Percentiles rank a stretch among this genome's conserved stretches.
Conservation (phyloP, 1,140 invertebrate species). For the Popillia japonica region DNA sequence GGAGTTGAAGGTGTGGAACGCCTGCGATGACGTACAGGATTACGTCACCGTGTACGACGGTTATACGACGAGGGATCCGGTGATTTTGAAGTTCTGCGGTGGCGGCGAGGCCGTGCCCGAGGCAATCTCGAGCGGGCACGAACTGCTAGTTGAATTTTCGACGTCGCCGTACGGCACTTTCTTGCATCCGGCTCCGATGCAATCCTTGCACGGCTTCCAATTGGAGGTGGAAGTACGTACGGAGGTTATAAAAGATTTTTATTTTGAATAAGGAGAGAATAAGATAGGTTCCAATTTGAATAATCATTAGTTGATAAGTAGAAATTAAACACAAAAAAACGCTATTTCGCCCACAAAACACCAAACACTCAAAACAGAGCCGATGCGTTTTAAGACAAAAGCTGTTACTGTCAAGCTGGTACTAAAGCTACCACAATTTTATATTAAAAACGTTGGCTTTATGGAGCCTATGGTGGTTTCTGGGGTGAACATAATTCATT, state of each 20-base stretch:
- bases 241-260: slow-evolving; percentile 23
- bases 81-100: slow-evolving; percentile 89
- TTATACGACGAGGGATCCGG: slow-evolving; percentile 85
- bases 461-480: too few species aligned
- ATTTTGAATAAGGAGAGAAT: slow-evolving; percentile 54
- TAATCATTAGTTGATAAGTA: too few species aligned
- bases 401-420: too few species aligned
- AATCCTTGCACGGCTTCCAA: slow-evolving; percentile 86
- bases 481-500: too few species aligned
- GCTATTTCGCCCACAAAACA: too few species aligned
- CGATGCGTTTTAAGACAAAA: too few species aligned
- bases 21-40: slow-evolving; percentile 87
- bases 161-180: slow-evolving; percentile 91
- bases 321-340: too few species aligned
- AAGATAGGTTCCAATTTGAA: slow-evolving; percentile 8
- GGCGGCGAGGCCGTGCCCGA: slow-evolving; percentile 83
- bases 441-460: too few species aligned
- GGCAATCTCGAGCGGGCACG: slow-evolving; percentile 83
- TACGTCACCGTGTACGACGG: slow-evolving; percentile 90
- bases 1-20: slow-evolving; percentile 73
- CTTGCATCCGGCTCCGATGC: slow-evolving; percentile 76
- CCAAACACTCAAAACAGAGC: too few species aligned
- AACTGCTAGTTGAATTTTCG: slow-evolving; percentile 87
- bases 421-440: too few species aligned
- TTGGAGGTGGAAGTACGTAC: slow-evolving; percentile 78